Evolutionary conservation across 2,888 invertebrate genomes (phyloP).

Genomic region (Ommatoiulus sabulosus): DNA sequence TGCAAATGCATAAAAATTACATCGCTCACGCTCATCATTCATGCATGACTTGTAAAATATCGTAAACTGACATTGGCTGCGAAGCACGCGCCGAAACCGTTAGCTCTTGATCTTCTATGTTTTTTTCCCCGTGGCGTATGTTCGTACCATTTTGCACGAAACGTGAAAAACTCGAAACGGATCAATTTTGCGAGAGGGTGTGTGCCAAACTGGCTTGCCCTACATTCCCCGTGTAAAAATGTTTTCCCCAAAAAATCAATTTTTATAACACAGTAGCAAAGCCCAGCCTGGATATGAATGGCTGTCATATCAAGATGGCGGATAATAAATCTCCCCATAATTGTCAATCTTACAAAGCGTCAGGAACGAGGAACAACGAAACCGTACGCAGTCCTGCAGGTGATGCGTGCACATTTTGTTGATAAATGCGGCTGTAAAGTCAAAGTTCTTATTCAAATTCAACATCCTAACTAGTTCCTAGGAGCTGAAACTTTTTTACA

Average conservation of each 20-base stretch:
- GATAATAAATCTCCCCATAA: conserved; percentile 1
- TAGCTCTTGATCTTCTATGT: neutral
- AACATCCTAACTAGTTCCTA: neutral
- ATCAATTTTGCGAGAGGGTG: neutral
- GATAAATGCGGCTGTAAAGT: no score
- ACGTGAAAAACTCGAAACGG: neutral
- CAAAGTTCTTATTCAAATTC: neutral
- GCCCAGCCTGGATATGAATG: neutral
- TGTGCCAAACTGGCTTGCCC: neutral
- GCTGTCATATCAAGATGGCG: neutral
- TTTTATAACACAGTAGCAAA: neutral
- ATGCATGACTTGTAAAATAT: no score
- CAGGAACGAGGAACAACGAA: neutral
- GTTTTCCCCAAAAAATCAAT: neutral
- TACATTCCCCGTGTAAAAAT: neutral
- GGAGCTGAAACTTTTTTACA: neutral
- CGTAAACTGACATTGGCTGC: no score
- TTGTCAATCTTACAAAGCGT: conserved; percentile 1
- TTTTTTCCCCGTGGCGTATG: neutral
- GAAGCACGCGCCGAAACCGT: neutral
- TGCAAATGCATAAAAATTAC: no score
- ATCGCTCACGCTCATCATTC: no score
- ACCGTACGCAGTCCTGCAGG: neutral
- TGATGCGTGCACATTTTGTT: neutral
- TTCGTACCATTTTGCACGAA: neutral